A percentile compares a stretch with the other conserved stretches of the same genome.
phyloP scores from a whole-genome alignment of 2,113 vertebrate genomes.

The Callithrix jacchus region DNA sequence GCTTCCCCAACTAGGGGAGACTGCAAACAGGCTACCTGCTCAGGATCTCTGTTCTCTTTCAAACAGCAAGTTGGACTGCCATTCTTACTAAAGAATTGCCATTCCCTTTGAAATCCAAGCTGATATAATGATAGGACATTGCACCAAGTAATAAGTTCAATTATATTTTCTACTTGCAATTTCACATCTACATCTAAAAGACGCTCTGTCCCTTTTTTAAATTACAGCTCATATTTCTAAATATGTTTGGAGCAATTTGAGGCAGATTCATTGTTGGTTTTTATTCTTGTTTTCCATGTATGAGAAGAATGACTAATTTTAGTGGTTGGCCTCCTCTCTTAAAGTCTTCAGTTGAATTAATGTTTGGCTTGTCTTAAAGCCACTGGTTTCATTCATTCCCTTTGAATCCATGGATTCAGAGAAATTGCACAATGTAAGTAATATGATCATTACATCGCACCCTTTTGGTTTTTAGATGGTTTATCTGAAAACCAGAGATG shows the following conservation, averaged over 20 bases:
- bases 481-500: neutral
- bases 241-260: neutral
- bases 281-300: neutral
- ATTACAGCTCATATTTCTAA: neutral
- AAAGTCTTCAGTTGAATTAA: neutral
- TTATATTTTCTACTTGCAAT: neutral
- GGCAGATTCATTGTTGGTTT: neutral
- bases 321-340: neutral
- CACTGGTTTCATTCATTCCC: neutral
- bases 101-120: neutral
- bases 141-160: neutral
- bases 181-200: neutral
- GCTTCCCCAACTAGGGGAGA: neutral
- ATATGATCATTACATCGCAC: neutral
- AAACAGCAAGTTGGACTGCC: neutral
- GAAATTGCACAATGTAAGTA: neutral
- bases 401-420: neutral
- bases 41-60: neutral
- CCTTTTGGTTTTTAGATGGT: neutral
- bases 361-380: neutral
- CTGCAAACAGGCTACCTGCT: neutral
- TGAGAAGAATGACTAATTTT: too few species aligned
- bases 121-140: neutral
- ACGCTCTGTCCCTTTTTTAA: neutral
- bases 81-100: neutral